Evolutionary conservation across 2,888 invertebrate genomes (phyloP).

Genomic region (Megalurothrips usitatus): DNA sequence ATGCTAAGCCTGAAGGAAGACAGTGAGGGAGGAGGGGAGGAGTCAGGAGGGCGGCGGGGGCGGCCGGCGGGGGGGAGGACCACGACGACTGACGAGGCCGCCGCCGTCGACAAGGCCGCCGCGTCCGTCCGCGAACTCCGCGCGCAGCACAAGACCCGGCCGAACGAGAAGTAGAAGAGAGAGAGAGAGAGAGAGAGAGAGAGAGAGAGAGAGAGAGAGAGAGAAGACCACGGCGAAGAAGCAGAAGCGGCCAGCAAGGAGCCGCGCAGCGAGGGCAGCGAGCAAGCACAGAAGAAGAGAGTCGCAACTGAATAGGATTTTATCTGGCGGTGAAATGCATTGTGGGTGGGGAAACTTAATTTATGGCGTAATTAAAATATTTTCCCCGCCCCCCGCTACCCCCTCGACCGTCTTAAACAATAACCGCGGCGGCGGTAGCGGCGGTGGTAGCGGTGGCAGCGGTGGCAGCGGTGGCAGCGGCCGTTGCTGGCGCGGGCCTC

Average conservation of each 20-base stretch:
- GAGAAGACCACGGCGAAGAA: background rate
- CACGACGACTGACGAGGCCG: too few species aligned
- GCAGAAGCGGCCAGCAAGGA: background rate
- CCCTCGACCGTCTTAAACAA: slow-evolving; percentile 5
- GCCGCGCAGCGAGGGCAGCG: background rate
- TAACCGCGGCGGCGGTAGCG: slow-evolving; percentile 22
- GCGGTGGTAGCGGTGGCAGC: too few species aligned
- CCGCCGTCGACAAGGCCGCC: too few species aligned
- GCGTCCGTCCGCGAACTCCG: too few species aligned
- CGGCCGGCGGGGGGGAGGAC: too few species aligned
- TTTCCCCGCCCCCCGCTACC: slow-evolving; percentile 14
- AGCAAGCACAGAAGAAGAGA: background rate
- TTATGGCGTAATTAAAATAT: slow-evolving; percentile 27
- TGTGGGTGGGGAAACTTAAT: slow-evolving; percentile 12
- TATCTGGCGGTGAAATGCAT: slow-evolving; percentile 24
- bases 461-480: background rate
- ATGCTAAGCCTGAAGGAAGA: too few species aligned
- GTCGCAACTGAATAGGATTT: slow-evolving; percentile 26
- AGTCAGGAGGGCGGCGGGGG: too few species aligned
- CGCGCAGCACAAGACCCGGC: too few species aligned
- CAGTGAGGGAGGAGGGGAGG: too few species aligned
- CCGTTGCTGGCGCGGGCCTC: background rate
- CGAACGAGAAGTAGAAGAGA: too few species aligned
- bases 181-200: too few species aligned
- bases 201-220: too few species aligned